Evolutionary conservation across 1,140 invertebrate species (phyloP).

Genomic region (Pseudomyrmex concolor): DNA sequence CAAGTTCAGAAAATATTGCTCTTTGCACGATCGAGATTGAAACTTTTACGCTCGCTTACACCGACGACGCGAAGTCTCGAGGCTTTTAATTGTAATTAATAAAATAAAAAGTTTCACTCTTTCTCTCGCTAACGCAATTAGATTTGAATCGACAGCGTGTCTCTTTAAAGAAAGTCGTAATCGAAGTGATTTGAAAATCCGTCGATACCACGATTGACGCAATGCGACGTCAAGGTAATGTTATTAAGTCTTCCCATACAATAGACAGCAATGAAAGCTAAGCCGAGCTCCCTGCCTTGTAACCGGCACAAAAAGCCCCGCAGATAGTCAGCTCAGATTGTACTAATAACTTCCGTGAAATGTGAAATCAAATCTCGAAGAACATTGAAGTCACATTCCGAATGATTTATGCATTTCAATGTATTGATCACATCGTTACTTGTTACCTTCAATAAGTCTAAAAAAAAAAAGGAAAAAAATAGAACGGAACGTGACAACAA

Average conservation of each 20-base stretch:
- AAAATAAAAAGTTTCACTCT: background rate
- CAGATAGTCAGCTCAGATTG: background rate
- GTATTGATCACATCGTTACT: too few relatives aligned
- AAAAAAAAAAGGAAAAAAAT: too few relatives aligned
- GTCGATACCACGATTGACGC: constrained; percentile 45
- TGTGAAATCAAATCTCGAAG: background rate
- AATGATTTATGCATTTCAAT: background rate
- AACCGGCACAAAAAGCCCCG: constrained; percentile 9
- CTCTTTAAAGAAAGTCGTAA: constrained; percentile 6
- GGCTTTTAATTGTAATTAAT: background rate
- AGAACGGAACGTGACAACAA: too few relatives aligned
- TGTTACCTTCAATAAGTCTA: too few relatives aligned
- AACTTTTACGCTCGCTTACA: too few relatives aligned
- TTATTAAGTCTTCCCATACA: constrained; percentile 32
- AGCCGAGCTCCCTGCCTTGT: constrained; percentile 11
- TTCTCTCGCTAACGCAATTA: constrained; percentile 3
- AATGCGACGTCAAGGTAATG: constrained; percentile 48
- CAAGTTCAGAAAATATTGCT: too few relatives aligned
- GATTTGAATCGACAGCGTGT: constrained; percentile 7
- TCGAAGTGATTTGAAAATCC: constrained; percentile 41
- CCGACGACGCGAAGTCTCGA: too few relatives aligned
- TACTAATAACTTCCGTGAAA: background rate
- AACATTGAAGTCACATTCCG: background rate
- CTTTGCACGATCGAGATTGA: too few relatives aligned
- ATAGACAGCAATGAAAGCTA: constrained; percentile 33